phyloP scores from a whole-genome alignment of 1,140 invertebrate species.

The Apis dorsata region DNA sequence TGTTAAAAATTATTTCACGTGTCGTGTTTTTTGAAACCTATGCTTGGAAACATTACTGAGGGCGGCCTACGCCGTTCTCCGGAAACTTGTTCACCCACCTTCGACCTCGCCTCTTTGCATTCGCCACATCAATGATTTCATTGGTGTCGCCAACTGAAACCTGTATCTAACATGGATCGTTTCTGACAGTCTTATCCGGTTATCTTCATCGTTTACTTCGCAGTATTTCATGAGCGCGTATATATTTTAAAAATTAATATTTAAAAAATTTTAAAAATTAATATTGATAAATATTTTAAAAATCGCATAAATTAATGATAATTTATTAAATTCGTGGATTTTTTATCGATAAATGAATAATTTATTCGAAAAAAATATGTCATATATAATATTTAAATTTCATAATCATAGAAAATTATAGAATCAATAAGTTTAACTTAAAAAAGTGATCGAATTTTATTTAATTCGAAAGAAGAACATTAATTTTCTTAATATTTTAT shows the following conservation, averaged over 20 bases:
- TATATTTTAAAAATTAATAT: neutral
- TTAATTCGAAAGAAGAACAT: neutral
- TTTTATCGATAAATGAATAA: neutral
- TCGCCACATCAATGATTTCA: slow-evolving; percentile 45
- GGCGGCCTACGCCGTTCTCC: slow-evolving; percentile 67
- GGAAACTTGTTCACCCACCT: slow-evolving; percentile 79
- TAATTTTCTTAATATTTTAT: neutral
- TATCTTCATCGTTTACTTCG: slow-evolving; percentile 40
- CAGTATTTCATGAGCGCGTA: too few species aligned
- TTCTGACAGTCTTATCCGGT: slow-evolving; percentile 56
- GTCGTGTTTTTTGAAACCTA: slow-evolving; percentile 64
- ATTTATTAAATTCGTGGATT: neutral
- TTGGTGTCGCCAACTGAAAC: slow-evolving; percentile 39
- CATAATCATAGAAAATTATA: neutral
- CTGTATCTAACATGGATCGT: slow-evolving; percentile 22
- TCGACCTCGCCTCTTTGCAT: slow-evolving; percentile 74
- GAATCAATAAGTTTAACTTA: neutral
- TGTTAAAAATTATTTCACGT: slow-evolving; percentile 54
- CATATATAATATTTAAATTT: neutral
- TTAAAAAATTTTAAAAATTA: too few species aligned
- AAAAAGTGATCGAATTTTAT: neutral
- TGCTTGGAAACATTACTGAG: slow-evolving; percentile 57
- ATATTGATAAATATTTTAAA: too few species aligned
- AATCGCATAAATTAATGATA: neutral
- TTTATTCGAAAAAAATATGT: neutral